A percentile compares a stretch with the other conserved stretches of the same genome.
These are phyloP conservation scores for Drosophila nr. medialis DNA, from an alignment of 2,888 invertebrate species.

Conservation along the genomic window DNA sequence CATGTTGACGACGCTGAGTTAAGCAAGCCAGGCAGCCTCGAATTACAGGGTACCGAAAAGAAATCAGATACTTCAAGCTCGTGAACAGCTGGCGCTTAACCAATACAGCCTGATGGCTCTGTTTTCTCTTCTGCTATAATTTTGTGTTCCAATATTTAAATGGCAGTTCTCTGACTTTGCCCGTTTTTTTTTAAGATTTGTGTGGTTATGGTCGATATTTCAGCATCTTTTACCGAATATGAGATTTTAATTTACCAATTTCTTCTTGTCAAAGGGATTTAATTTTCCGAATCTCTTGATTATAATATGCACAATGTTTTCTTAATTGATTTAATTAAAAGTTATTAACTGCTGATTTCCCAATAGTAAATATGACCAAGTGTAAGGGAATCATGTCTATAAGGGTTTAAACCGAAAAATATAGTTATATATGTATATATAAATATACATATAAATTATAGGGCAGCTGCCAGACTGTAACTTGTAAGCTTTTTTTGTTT, in stretches of 20 bases:
- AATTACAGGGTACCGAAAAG: neutral
- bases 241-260: neutral
- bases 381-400: neutral
- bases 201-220: neutral
- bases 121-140: neutral
- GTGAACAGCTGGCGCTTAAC: neutral
- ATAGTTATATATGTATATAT: neutral
- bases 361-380: too few species aligned
- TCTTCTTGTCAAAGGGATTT: neutral
- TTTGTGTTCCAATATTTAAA: neutral
- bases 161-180: neutral
- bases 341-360: neutral
- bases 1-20: neutral
- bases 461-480: constrained; percentile 10
- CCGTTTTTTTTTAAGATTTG: neutral
- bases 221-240: neutral
- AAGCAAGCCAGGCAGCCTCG: neutral
- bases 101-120: neutral
- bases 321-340: too few species aligned
- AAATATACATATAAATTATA: constrained; percentile 3
- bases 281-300: neutral
- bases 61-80: neutral
- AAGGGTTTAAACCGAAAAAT: neutral
- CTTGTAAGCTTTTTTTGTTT: constrained; percentile 40
- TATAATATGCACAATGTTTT: neutral